Evolutionary conservation across 2,888 invertebrate genomes (phyloP).

Genomic region (Monochamus alternatus): DNA sequence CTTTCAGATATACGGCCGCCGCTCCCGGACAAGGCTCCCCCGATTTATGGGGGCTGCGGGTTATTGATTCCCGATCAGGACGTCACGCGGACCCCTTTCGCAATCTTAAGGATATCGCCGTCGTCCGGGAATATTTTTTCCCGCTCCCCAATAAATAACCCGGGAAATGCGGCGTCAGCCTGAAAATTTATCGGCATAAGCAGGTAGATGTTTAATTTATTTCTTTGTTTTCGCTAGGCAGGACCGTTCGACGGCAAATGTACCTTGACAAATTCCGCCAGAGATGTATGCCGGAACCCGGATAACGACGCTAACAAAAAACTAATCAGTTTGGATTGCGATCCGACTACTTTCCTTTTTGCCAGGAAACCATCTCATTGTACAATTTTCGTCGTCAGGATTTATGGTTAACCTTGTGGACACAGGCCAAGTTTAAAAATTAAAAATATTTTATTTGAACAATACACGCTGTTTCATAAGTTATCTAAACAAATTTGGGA

Average conservation of each 20-base stretch:
- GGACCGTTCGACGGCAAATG: constrained; percentile 3
- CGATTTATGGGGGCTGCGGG: constrained; percentile 63
- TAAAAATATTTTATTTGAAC: too few species aligned
- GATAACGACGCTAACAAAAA: too few species aligned
- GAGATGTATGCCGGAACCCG: too few species aligned
- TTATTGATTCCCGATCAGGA: constrained; percentile 65
- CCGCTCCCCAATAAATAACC: constrained; percentile 43
- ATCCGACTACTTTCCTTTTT: too few species aligned
- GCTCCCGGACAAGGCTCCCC: constrained; percentile 57
- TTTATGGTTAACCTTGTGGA: too few species aligned
- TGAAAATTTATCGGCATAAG: constrained; percentile 47
- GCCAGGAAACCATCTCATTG: too few species aligned
- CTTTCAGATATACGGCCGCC: constrained; percentile 65
- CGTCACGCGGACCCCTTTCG: constrained; percentile 59
- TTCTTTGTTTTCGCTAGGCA: constrained; percentile 20
- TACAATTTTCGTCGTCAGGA: too few species aligned
- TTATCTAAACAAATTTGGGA: too few species aligned
- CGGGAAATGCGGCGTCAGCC: constrained; percentile 44
- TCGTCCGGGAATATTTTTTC: constrained; percentile 49
- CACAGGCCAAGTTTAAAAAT: too few species aligned
- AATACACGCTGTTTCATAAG: too few species aligned
- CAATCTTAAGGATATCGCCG: constrained; percentile 53
- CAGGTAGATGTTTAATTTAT: constrained; percentile 43
- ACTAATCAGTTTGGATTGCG: too few species aligned
- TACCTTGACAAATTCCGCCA: constrained; percentile 9